Evolutionary conservation across 2,797 vertebrate genomes (phyloP).

Genomic region (Trichosurus vulpecula): DNA sequence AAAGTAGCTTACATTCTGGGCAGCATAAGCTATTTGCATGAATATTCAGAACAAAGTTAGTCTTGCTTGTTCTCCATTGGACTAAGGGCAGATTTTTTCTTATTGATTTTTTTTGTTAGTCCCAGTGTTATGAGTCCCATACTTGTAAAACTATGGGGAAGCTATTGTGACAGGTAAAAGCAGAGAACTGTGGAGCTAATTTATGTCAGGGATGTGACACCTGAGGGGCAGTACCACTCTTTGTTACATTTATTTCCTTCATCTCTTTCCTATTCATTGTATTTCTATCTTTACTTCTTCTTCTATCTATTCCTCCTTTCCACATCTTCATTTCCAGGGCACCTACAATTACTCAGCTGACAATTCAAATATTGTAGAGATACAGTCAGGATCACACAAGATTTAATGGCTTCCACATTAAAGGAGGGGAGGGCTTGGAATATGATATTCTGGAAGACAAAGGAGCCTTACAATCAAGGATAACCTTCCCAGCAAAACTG

Average conservation of each 20-base stretch:
- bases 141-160: constrained; percentile 5
- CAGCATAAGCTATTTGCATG: background rate
- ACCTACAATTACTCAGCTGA: background rate
- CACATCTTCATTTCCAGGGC: background rate
- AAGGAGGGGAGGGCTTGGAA: background rate
- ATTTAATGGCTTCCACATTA: background rate
- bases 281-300: background rate
- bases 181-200: background rate
- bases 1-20: background rate
- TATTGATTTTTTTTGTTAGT: background rate
- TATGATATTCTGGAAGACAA: background rate
- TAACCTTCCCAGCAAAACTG: background rate
- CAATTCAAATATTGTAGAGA: background rate
- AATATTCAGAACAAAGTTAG: background rate
- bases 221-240: background rate
- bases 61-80: background rate
- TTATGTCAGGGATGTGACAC: background rate
- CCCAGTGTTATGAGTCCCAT: background rate
- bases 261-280: constrained; percentile 1
- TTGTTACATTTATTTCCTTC: background rate
- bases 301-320: background rate
- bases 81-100: background rate
- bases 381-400: background rate
- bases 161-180: background rate
- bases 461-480: background rate